Evolutionary conservation across 2,113 vertebrate genomes (phyloP), one percentile per base, ranked within the genome.

Genomic region (Amphiprion percula): DNA sequence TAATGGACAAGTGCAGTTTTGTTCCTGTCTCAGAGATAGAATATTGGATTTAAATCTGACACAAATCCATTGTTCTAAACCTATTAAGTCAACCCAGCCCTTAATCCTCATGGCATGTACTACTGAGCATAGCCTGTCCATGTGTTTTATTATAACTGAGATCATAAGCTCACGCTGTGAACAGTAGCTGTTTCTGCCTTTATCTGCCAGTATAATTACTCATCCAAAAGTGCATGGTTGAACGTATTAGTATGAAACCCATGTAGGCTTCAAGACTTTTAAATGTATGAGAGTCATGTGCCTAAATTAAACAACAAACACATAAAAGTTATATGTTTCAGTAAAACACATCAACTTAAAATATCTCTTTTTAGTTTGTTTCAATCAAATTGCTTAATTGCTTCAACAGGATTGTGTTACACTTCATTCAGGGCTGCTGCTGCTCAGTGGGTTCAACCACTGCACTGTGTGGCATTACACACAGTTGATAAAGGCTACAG

Each of bases 1-100:
- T 52, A 5, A 47, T 47, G 4, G 28, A 66, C 30, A 41, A n/a
- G 3, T 76, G n/a, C 30, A 47, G 59, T 59, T 73, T 66, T 49
- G 24, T 61, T 58, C 46, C 17, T 19, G 9, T 63, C 21, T 73
- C 37, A 72, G 37, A 68, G 44, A 72, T 39, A 47, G 5, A 11
- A 67, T 74, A 30, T 33, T 72, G 8, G 53, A 66, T 72, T 86
- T 79, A 75, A 84, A 87, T 84, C 44, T 72, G 69, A 46, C 76
- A 66, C 41, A 46, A 58, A 74, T 83, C 79, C 46, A 28, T 78
- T 68, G 62, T 72, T 87, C 28, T 88, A 92, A 92, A 90, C 77
- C 82, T 76, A 70, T 89, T 90, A 90, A 77, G 74, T 73, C 37
- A 72, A 56, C 23, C 77, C 72, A 60, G 30, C 15, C 61, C 19